These are phyloP conservation scores for Protodeltote pygarga DNA, from an alignment of 2,888 invertebrate species.

Conservation along the genomic window DNA sequence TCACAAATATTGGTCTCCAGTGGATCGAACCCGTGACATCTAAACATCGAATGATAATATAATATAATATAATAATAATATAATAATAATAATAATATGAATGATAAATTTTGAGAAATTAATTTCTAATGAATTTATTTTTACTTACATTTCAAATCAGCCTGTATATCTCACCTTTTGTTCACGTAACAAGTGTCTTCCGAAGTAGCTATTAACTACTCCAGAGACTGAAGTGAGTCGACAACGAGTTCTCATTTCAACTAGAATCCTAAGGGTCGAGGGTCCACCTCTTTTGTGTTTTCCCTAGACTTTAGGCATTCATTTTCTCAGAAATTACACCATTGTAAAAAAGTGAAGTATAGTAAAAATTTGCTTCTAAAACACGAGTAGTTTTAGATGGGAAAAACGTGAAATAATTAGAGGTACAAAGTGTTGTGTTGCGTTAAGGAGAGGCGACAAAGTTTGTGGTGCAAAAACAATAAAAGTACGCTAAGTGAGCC, in stretches of 20 bases:
- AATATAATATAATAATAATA: too few relatives aligned
- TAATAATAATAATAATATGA: too few relatives aligned
- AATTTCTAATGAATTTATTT: too few relatives aligned
- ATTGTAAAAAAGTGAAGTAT: conserved; percentile 31
- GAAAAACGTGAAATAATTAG: conserved; percentile 17
- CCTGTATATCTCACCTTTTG: conserved; percentile 42
- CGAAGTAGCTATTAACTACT: conserved; percentile 66
- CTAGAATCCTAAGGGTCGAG: conserved; percentile 48
- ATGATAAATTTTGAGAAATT: too few relatives aligned
- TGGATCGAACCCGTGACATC: too few relatives aligned
- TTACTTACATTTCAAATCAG: conserved; percentile 2
- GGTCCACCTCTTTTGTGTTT: conserved; percentile 45
- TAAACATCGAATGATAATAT: too few relatives aligned
- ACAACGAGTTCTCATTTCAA: conserved; percentile 46
- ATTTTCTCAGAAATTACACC: conserved; percentile 49
- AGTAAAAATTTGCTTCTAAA: conserved; percentile 14
- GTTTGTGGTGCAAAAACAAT: conserved; percentile 21
- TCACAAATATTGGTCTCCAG: too few relatives aligned
- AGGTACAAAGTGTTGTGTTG: conserved; percentile 1
- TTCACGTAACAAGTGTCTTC: conserved; percentile 57
- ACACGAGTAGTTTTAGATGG: conserved; percentile 8
- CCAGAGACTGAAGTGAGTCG: conserved; percentile 43
- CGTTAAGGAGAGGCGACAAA: conserved; percentile 4
- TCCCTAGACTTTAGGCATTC: conserved; percentile 34
- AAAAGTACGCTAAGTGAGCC: conserved; percentile 21